Evolutionary conservation across 2,113 vertebrate genomes (phyloP).

Genomic region (Scomber scombrus): DNA sequence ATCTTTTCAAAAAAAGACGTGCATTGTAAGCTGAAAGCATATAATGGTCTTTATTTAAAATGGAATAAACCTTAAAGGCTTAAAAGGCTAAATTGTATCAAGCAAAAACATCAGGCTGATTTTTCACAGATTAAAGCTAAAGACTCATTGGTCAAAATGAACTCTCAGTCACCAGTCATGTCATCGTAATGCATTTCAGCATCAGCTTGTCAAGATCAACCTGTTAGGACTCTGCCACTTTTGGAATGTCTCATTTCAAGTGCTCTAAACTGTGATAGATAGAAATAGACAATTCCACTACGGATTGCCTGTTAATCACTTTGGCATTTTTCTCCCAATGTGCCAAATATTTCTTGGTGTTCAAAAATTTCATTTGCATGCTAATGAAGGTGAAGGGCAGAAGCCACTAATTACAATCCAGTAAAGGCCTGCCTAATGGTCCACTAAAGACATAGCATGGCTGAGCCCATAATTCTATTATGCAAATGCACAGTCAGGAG

Average conservation of each 20-base stretch:
- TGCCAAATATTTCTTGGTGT: slow-evolving; percentile 87
- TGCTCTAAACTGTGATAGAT: slow-evolving; percentile 75
- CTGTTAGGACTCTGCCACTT: slow-evolving; percentile 66
- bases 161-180: slow-evolving; percentile 49
- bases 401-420: slow-evolving; percentile 96
- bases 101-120: slow-evolving; percentile 33
- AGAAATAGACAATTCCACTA: slow-evolving; percentile 80
- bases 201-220: slow-evolving; percentile 67
- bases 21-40: not conserved
- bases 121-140: slow-evolving; percentile 36
- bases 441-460: slow-evolving; percentile 90
- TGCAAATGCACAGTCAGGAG: slow-evolving; percentile 91
- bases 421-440: slow-evolving; percentile 91
- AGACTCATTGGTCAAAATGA: slow-evolving; percentile 53
- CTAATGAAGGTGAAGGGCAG: slow-evolving; percentile 96
- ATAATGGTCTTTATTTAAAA: slow-evolving; percentile 25
- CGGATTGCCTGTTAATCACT: slow-evolving; percentile 85
- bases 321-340: slow-evolving; percentile 86
- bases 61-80: slow-evolving; percentile 30
- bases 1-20: not conserved
- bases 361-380: slow-evolving; percentile 93
- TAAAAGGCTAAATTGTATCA: slow-evolving; percentile 17
- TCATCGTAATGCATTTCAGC: slow-evolving; percentile 66
- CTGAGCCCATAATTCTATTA: slow-evolving; percentile 93
- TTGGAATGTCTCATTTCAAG: slow-evolving; percentile 72